Base-by-base conservation (phyloP, 2,888 invertebrate species). In the Cryptus viduatorius region DNA sequence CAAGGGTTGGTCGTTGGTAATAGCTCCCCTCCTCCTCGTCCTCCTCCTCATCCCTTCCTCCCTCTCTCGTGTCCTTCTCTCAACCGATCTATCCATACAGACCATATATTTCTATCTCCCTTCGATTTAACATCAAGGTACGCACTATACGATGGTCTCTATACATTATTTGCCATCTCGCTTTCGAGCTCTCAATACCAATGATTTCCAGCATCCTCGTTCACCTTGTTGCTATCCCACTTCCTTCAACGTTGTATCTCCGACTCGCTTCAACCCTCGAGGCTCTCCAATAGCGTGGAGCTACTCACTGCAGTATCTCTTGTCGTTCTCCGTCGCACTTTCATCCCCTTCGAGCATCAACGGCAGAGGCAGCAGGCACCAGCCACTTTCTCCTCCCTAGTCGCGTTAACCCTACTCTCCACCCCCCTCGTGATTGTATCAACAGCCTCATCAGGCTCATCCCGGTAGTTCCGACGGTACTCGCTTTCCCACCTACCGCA, bases 361-460 rank as follows among this genome's bases (percentile, higher is more conserved):
- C 71, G 79, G 65, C 71, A 72, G 72, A 48, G 53, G 48, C 46
- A 65, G 56, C 67, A 37, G 59, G 56, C 76, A 68, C 65, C 59
- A 84, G 82, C 86, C 78, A 82, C 79, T 85, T 80, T 71, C 84
- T 46, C 42, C 73, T 77, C 61, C 61, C 31, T 79, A 42, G 44
- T 29, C 79, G 50, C 79, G 65, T 75, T 79, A 79, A 79, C 78
- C 82, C 83, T 88, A 84, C 89, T 88, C 87, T 85, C 82, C 88
- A 77, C 88, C 87, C 89, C 89, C 88, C 89, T 89, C 89, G 90
- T 91, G 92, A 92, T 92, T 91, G 92, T 92, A 92, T 92, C 92
- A 92, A 92, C 92, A 92, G 90, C 90, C 91, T 92, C 92, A 92
- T 92, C 92, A 92, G 90, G 90, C 90, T 91, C 92, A 91, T 91